Evolutionary conservation across 1,140 invertebrate genomes (phyloP), one percentile per base, ranked within the genome.

Genomic region (Papilio glaucus): DNA sequence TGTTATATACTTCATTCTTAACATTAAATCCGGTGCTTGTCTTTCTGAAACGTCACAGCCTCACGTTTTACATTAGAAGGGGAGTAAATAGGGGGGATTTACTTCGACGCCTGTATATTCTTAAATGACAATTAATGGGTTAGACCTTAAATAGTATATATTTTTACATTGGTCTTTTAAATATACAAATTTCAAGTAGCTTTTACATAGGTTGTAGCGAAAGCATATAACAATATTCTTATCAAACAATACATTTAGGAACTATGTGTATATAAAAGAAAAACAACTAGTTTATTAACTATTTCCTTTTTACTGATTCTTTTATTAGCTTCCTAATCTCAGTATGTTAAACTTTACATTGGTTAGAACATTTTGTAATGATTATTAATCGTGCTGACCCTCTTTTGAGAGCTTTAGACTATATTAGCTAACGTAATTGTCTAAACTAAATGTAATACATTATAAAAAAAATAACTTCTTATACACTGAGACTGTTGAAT

Each of bases 201-300:
- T 24, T 24, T 53, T 10, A 53, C 21, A 24, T 49, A 53, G 39
- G 9, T 18, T 18, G 9, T 49, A 53, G 2, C 8, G 49, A 24
- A 24, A 26, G 49, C 18, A 24, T 57, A 57, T 24, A 57, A 57
- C 49, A 57, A 57, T 57, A 57, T 57, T 57, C 49, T 24, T 57
- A 13, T 57, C 12, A 57, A 57, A 57, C 24, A 57, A 57, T 53
- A 53, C 21, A 53, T 57, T 57, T 57, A 57, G 49, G 49, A 57
- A 57, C 49, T 57, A 57, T 57, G n/a, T 72, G 70, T 72, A 24
- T 72, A 41, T 4, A 72, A 49, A 37, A 37, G 3, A 49, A 49
- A 33, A 53, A 62, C 18, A 63, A 53, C 61, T 72, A 72, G 18
- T 24, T 42, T 63, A 63, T 33, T 63, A 1, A 38, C 61, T 65